Conservation (phyloP, 1,140 invertebrate genomes). For the Araneus ventricosus region DNA sequence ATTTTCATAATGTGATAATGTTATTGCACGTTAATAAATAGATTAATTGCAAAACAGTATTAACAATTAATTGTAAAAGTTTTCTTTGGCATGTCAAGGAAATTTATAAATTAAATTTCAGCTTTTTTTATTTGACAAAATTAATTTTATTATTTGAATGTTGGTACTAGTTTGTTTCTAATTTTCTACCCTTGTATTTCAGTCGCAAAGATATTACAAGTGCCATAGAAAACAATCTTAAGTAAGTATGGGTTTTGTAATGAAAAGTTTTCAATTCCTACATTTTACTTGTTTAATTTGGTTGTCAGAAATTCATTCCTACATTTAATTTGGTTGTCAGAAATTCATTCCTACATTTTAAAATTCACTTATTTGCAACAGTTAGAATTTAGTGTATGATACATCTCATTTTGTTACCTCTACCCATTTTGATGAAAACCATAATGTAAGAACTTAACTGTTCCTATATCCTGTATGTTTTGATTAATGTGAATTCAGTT, state of each 20-base stretch:
- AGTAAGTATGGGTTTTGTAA: constrained; percentile 72
- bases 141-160: not conserved
- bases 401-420: too few species aligned
- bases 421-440: too few species aligned
- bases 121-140: not conserved
- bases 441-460: too few species aligned
- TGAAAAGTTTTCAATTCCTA: not conserved
- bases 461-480: too few species aligned
- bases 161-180: too few species aligned
- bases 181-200: constrained; percentile 43
- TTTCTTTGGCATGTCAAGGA: not conserved
- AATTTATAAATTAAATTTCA: not conserved
- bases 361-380: not conserved
- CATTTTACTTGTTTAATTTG: not conserved
- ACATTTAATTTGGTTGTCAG: not conserved
- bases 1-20: too few species aligned
- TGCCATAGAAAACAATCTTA: constrained; percentile 76
- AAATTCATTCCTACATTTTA: not conserved
- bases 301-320: not conserved
- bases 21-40: too few species aligned
- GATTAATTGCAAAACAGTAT: too few species aligned
- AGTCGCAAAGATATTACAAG: constrained; percentile 78
- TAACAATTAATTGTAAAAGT: too few species aligned
- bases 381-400: too few species aligned
- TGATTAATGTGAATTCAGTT: too few species aligned